Evolutionary conservation across 2,888 invertebrate species (phyloP).

Genomic region (Cryptophagus acutangulus): DNA sequence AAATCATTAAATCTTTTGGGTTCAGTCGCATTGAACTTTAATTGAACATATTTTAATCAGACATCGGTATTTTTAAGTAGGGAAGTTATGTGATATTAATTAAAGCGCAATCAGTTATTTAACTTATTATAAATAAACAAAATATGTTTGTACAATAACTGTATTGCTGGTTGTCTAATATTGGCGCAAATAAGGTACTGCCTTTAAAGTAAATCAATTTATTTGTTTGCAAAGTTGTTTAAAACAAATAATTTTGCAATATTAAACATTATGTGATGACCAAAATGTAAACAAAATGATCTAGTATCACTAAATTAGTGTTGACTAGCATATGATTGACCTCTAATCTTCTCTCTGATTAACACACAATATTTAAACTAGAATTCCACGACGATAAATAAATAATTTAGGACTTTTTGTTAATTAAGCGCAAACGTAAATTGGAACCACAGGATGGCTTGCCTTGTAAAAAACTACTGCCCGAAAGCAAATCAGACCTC

Average conservation of each 20-base stretch:
- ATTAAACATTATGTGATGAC: slow-evolving; percentile 19
- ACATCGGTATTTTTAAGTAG: too few species aligned
- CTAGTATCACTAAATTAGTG: slow-evolving; percentile 31
- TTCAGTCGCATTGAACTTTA: too few species aligned
- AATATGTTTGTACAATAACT: too few species aligned
- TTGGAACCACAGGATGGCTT: slow-evolving; percentile 47
- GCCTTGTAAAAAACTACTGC: slow-evolving; percentile 53
- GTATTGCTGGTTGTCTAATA: too few species aligned
- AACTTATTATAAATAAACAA: too few species aligned
- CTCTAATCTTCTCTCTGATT: slow-evolving; percentile 49
- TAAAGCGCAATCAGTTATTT: too few species aligned
- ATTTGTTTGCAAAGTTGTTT: not conserved
- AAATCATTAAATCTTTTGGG: too few species aligned
- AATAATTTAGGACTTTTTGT: slow-evolving; percentile 15
- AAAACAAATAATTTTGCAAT: not conserved
- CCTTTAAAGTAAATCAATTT: too few species aligned
- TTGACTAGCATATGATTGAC: slow-evolving; percentile 34
- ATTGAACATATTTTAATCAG: too few species aligned
- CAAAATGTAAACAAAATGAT: slow-evolving; percentile 25
- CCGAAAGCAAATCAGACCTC: slow-evolving; percentile 45
- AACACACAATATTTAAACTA: not conserved
- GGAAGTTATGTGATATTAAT: too few species aligned
- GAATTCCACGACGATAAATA: not conserved
- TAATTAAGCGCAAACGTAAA: slow-evolving; percentile 49
- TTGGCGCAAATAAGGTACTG: too few species aligned